Evolutionary conservation across 2,113 vertebrate species (phyloP).

Genomic region (Azemiops feae): DNA sequence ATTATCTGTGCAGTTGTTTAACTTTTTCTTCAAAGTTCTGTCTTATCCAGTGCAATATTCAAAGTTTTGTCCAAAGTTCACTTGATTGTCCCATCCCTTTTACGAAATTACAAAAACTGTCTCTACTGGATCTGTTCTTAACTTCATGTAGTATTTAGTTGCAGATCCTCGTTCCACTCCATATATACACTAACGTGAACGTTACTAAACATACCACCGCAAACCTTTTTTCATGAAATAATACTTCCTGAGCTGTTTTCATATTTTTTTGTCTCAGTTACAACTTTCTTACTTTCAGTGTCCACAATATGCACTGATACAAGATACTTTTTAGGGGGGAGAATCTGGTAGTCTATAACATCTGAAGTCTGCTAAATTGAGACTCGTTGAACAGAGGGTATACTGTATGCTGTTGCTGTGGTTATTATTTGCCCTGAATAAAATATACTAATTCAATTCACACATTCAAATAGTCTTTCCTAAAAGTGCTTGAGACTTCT

Average conservation of each 20-base stretch:
- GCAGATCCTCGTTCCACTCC: neutral
- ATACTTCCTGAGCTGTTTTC: neutral
- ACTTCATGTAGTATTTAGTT: no score
- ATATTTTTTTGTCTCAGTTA: neutral
- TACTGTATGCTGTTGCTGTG: slow-evolving; percentile 11
- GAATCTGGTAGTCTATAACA: neutral
- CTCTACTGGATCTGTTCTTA: no score
- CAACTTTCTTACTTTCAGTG: neutral
- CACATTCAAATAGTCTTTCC: slow-evolving; percentile 49
- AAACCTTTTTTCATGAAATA: neutral
- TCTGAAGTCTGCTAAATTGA: neutral
- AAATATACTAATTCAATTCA: slow-evolving; percentile 42
- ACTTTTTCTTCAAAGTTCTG: neutral
- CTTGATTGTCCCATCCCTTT: no score
- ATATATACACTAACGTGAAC: neutral
- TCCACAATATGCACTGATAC: neutral
- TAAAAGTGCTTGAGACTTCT: slow-evolving; percentile 79
- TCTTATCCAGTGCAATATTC: neutral
- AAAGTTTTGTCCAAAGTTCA: neutral
- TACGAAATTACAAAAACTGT: no score
- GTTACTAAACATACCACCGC: neutral
- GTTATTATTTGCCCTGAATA: slow-evolving; percentile 36
- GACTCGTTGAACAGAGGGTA: neutral
- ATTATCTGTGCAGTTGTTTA: neutral
- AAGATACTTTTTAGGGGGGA: neutral